phyloP scores from a whole-genome alignment of 1,140 invertebrate species.

The Neocloeon triangulifer region DNA sequence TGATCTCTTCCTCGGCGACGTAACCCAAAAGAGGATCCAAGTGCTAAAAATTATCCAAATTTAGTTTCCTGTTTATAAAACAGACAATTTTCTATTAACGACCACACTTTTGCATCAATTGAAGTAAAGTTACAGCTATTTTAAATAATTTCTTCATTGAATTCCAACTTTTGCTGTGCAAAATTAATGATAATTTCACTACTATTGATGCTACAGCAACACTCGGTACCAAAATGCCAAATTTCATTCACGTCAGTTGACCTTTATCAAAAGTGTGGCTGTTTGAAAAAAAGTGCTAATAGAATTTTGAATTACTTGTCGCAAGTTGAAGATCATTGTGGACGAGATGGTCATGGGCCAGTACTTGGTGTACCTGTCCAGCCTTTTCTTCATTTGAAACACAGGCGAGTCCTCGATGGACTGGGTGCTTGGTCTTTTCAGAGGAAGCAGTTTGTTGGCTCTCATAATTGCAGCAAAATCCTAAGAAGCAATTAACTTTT shows the following conservation, averaged over 20 bases:
- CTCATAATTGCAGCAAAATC: constrained; percentile 68
- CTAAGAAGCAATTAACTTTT: constrained; percentile 5
- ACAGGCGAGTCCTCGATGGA: constrained; percentile 19
- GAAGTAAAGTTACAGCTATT: too few relatives aligned
- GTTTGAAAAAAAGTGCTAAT: background rate
- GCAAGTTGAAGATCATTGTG: constrained; percentile 74
- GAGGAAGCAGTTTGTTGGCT: constrained; percentile 53
- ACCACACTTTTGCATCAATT: too few relatives aligned
- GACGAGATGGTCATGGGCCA: constrained; percentile 84
- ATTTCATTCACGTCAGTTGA: background rate
- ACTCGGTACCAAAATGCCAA: background rate
- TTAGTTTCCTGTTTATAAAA: too few relatives aligned
- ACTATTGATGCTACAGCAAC: background rate
- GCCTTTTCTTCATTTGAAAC: constrained; percentile 34
- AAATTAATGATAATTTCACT: background rate
- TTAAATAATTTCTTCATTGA: too few relatives aligned
- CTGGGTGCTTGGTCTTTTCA: constrained; percentile 18
- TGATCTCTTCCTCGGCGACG: constrained; percentile 61
- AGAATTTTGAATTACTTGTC: constrained; percentile 30
- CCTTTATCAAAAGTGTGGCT: background rate
- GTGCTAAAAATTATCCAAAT: too few relatives aligned
- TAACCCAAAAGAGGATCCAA: constrained; percentile 57
- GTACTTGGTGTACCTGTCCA: constrained; percentile 63
- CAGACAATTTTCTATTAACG: too few relatives aligned
- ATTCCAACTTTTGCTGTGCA: too few relatives aligned